Percentiles rank a stretch among this genome's conserved stretches.
Conservation (phyloP, 2,888 invertebrate species). For the Polietes domitor region DNA sequence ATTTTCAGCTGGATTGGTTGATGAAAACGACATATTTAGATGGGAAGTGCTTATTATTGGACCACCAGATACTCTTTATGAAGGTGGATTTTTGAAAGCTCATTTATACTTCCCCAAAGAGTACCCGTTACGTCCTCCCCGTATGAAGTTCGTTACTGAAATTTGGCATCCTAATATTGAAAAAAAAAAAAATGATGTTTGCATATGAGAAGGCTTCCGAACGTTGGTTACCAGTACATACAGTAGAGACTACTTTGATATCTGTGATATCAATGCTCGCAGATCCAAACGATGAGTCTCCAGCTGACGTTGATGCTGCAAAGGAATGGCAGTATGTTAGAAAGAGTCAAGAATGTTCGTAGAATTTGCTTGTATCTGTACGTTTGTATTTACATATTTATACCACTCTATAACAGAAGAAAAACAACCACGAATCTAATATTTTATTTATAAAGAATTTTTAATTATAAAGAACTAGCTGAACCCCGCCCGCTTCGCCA, state of each 20-base stretch:
- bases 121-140: slow-evolving; percentile 98
- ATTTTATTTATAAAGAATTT: slow-evolving; percentile 53
- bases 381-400: slow-evolving; percentile 77
- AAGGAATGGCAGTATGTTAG: slow-evolving; percentile 99
- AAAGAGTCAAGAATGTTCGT: slow-evolving; percentile 98
- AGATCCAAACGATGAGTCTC: slow-evolving; percentile 99
- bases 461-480: slow-evolving; percentile 37
- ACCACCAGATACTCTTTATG: slow-evolving; percentile 99
- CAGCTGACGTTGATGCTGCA: slow-evolving; percentile 99
- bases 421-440: slow-evolving; percentile 17
- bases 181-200: slow-evolving; percentile 85
- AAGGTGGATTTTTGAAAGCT: slow-evolving; percentile 99
- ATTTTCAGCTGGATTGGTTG: slow-evolving; percentile 99
- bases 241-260: slow-evolving; percentile 98
- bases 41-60: slow-evolving; percentile 99
- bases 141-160: slow-evolving; percentile 99
- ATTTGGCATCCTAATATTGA: slow-evolving; percentile 99
- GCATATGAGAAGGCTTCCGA: slow-evolving; percentile 98
- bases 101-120: slow-evolving; percentile 99
- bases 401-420: slow-evolving; percentile 53
- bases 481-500: too few species aligned
- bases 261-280: slow-evolving; percentile 99
- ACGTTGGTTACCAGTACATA: slow-evolving; percentile 99
- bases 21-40: slow-evolving; percentile 99
- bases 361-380: slow-evolving; percentile 81